These are phyloP conservation scores for Neotoxoptera formosana DNA, from an alignment of 1,140 invertebrate genomes.

Conservation along the genomic window DNA sequence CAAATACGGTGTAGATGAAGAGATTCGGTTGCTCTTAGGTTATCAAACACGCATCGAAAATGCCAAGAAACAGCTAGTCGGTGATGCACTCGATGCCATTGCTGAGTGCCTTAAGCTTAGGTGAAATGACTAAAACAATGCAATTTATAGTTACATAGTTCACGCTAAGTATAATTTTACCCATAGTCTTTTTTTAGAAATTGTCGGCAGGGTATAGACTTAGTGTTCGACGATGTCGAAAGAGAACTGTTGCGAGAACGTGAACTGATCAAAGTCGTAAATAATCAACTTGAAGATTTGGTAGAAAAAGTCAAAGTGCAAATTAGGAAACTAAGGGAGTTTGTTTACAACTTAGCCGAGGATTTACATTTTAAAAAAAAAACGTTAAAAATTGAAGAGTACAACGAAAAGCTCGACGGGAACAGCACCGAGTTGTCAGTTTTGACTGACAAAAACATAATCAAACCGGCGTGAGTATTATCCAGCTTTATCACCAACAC, in stretches of 20 bases:
- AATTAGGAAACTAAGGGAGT: slow-evolving; percentile 25
- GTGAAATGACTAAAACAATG: background rate
- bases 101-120: background rate
- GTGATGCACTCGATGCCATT: slow-evolving; percentile 24
- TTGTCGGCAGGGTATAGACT: background rate
- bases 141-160: background rate
- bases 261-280: background rate
- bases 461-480: slow-evolving; percentile 36
- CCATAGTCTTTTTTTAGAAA: background rate
- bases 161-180: background rate
- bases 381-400: slow-evolving; percentile 18
- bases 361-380: slow-evolving; percentile 33
- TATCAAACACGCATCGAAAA: slow-evolving; percentile 41
- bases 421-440: slow-evolving; percentile 12
- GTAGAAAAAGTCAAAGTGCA: slow-evolving; percentile 39
- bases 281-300: background rate
- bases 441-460: background rate
- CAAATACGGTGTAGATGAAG: slow-evolving; percentile 75
- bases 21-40: slow-evolving; percentile 70
- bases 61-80: background rate
- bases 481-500: background rate
- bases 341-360: background rate
- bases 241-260: slow-evolving; percentile 41
- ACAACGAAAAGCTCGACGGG: slow-evolving; percentile 2
- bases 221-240: slow-evolving; percentile 36